phyloP scores from a whole-genome alignment of 1,140 invertebrate genomes.

The Solen grandis region DNA sequence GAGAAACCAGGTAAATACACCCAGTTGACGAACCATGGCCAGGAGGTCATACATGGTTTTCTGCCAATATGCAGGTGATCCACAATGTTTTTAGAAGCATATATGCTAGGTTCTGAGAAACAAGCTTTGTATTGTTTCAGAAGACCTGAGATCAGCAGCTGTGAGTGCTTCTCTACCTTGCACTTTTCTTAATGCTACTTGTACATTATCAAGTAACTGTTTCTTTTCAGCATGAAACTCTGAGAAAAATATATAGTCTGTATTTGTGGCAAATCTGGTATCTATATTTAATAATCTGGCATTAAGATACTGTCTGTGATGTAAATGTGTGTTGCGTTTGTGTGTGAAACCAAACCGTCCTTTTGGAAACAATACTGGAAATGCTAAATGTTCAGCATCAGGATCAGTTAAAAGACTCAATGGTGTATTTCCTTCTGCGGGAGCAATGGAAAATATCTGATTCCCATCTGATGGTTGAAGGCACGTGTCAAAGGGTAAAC shows the following conservation, averaged over 20 bases:
- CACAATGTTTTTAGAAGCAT: slow-evolving; percentile 28
- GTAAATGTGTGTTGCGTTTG: neutral
- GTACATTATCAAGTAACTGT: slow-evolving; percentile 10
- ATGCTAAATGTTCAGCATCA: slow-evolving; percentile 1
- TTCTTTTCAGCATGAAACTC: slow-evolving; percentile 15
- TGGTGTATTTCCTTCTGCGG: slow-evolving; percentile 22
- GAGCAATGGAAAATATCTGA: slow-evolving; percentile 22
- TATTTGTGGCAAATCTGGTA: slow-evolving; percentile 29
- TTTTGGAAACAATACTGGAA: slow-evolving; percentile 22
- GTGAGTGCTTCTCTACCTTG: slow-evolving; percentile 5
- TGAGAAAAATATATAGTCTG: slow-evolving; percentile 13
- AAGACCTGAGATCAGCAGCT: slow-evolving; percentile 4
- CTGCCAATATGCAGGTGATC: slow-evolving; percentile 23
- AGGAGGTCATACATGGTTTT: slow-evolving; percentile 12
- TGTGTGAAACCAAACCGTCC: slow-evolving; percentile 11
- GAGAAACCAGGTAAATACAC: slow-evolving; percentile 22
- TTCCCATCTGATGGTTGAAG: slow-evolving; percentile 6
- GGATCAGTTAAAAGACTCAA: slow-evolving; percentile 1
- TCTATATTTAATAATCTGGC: slow-evolving; percentile 22
- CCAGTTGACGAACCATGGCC: slow-evolving; percentile 19
- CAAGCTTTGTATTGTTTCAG: neutral
- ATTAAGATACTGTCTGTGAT: slow-evolving; percentile 3
- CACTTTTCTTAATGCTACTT: slow-evolving; percentile 22
- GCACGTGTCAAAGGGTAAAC: slow-evolving; percentile 10
- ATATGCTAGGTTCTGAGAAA: slow-evolving; percentile 13